Base-by-base conservation (phyloP, 2,797 vertebrate species). In the Enteromius trimaculatus region DNA sequence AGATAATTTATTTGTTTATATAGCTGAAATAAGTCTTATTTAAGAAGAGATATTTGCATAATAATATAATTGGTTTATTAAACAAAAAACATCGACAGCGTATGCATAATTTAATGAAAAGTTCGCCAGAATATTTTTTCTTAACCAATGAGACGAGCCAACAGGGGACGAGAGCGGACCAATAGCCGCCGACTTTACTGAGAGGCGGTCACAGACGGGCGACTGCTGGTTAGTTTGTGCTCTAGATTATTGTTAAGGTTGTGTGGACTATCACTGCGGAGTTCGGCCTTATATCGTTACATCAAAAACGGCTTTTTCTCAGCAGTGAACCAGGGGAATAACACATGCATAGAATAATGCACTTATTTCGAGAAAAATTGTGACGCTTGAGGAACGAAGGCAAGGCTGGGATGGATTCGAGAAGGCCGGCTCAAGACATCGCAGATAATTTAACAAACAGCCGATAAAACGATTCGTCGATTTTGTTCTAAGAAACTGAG, bases 221-320 rank as follows among this genome's bases (percentile, higher is more conserved):
- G 90, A 93, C 93, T 95, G 93, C 90, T 94, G 65, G 96, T 97
- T 97, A 96, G 96, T 96, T 92, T 97, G 96, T 77, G 94, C 94
- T 89, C 92, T 93, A 93, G 92, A 93, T 95, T 95, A 92, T 96
- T 93, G 96, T 97, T 96, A 97, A 97, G 96, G 95, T 97, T 97
- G 96, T 96, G 93, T 97, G 95, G 96, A 96, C 95, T 93, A 94
- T 93, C 95, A 95, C 95, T 94, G 94, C 94, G 92, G 95, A 90
- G 85, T 86, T 90, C 88, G 79, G 65, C 84, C 86, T 87, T 79
- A 82, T 90, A 86, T 90, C 85, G 85, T 13, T 89, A 90, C 74
- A 92, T 86, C 77, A 90, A 89, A 86, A 90, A 64, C 84, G 84
- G 51, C 70, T 42, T 80, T 86, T 86, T 62, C 79, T 65, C 62